These are phyloP conservation scores for Torymus texanus DNA, from an alignment of 2,888 invertebrate genomes.

Conservation along the genomic window DNA sequence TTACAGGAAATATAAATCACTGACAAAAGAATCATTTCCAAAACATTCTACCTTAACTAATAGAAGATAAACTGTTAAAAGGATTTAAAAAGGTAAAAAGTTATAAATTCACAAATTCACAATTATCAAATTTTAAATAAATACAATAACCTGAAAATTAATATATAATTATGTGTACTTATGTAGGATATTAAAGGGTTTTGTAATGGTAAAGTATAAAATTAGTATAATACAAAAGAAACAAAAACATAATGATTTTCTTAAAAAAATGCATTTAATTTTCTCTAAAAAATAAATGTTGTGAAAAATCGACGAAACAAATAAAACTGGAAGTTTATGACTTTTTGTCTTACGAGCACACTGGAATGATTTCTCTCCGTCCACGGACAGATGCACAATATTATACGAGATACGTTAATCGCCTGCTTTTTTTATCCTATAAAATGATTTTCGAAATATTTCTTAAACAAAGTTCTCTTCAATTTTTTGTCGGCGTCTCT, in stretches of 20 bases:
- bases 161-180: too few species aligned
- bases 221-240: conserved; percentile 28
- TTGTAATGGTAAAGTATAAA: not conserved
- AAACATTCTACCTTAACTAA: too few species aligned
- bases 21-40: too few species aligned
- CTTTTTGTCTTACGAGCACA: conserved; percentile 46
- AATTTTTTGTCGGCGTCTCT: conserved; percentile 2
- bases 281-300: conserved; percentile 53
- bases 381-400: conserved; percentile 41
- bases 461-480: conserved; percentile 20
- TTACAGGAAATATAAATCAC: conserved; percentile 2
- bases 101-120: too few species aligned
- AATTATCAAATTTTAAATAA: too few species aligned
- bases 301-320: conserved; percentile 47
- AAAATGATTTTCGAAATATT: conserved; percentile 21
- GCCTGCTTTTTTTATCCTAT: conserved; percentile 21
- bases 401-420: conserved; percentile 29
- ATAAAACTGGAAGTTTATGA: conserved; percentile 50
- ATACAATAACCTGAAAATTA: too few species aligned
- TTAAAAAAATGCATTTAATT: conserved; percentile 51
- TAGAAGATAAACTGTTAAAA: too few species aligned
- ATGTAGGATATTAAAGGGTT: too few species aligned
- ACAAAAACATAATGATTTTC: conserved; percentile 35
- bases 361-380: conserved; percentile 51
- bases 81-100: too few species aligned